A percentile compares a stretch with the other conserved stretches of the same genome.
These are phyloP conservation scores for Nettapus auritus DNA, from an alignment of 2,113 vertebrate genomes.

Conservation along the genomic window DNA sequence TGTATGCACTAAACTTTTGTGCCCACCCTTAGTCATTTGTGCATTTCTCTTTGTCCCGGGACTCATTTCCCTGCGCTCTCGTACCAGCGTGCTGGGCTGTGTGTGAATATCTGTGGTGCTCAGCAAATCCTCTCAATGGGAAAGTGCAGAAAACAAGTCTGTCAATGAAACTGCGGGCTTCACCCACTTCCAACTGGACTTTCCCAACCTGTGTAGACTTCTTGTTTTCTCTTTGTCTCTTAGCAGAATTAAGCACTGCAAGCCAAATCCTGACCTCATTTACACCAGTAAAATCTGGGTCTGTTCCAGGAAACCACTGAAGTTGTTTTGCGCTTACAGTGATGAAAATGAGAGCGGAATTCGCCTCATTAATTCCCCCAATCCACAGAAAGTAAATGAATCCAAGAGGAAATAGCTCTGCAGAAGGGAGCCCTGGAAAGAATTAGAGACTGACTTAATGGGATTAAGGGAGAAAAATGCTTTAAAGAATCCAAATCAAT, in stretches of 20 bases:
- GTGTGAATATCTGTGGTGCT: background rate
- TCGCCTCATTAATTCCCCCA: constrained; percentile 64
- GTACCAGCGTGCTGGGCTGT: background rate
- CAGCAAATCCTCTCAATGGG: background rate
- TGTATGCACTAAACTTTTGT: background rate
- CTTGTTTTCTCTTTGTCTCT: constrained; percentile 32
- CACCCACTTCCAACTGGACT: background rate
- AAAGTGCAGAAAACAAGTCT: constrained; percentile 5
- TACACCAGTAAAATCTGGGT: constrained; percentile 44
- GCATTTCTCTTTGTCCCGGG: background rate
- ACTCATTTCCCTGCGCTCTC: background rate
- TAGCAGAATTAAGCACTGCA: constrained; percentile 13
- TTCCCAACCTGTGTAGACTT: background rate
- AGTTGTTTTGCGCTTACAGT: constrained; percentile 58
- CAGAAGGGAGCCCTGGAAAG: constrained; percentile 75
- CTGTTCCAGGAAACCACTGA: constrained; percentile 18
- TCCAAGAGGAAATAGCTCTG: constrained; percentile 75
- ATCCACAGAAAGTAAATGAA: constrained; percentile 65
- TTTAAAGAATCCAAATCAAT: constrained; percentile 61
- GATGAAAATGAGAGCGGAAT: constrained; percentile 67
- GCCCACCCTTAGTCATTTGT: background rate
- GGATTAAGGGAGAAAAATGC: constrained; percentile 69
- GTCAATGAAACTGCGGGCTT: background rate
- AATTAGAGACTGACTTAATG: constrained; percentile 73
- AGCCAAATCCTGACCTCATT: constrained; percentile 52